phyloP scores from a whole-genome alignment of 1,140 invertebrate genomes.

The Drosophila navojoa region DNA sequence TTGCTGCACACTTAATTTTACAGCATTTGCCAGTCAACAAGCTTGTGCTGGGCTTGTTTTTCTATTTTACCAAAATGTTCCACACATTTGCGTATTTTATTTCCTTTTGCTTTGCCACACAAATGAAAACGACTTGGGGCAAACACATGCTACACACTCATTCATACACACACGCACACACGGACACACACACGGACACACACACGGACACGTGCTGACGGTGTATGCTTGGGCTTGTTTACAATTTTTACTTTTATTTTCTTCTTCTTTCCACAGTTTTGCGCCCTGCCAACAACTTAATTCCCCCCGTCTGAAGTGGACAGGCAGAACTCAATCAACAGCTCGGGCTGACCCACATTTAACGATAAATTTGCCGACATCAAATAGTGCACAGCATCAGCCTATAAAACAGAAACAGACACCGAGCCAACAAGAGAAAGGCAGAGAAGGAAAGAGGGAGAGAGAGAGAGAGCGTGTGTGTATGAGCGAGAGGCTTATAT shows the following conservation, averaged over 20 bases:
- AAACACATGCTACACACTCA: slow-evolving; percentile 47
- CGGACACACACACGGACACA: neutral
- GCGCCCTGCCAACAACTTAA: slow-evolving; percentile 38
- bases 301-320: slow-evolving; percentile 27
- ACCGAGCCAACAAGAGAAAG: neutral
- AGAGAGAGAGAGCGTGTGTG: slow-evolving; percentile 1
- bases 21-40: neutral
- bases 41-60: neutral
- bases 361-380: slow-evolving; percentile 61
- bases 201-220: neutral
- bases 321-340: slow-evolving; percentile 69
- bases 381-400: slow-evolving; percentile 58
- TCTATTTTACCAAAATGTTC: slow-evolving; percentile 29
- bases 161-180: slow-evolving; percentile 10
- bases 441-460: slow-evolving; percentile 10
- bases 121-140: slow-evolving; percentile 36
- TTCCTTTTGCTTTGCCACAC: slow-evolving; percentile 10
- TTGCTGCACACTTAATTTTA: slow-evolving; percentile 4
- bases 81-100: slow-evolving; percentile 40
- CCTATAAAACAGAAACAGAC: slow-evolving; percentile 33
- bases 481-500: slow-evolving; percentile 24
- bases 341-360: slow-evolving; percentile 68
- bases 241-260: slow-evolving; percentile 49
- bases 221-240: slow-evolving; percentile 34
- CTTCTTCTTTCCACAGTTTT: slow-evolving; percentile 21